Percentiles rank a stretch among this genome's conserved stretches.
phyloP scores from a whole-genome alignment of 1,140 invertebrate species.

The Rhagoletis pomonella region DNA sequence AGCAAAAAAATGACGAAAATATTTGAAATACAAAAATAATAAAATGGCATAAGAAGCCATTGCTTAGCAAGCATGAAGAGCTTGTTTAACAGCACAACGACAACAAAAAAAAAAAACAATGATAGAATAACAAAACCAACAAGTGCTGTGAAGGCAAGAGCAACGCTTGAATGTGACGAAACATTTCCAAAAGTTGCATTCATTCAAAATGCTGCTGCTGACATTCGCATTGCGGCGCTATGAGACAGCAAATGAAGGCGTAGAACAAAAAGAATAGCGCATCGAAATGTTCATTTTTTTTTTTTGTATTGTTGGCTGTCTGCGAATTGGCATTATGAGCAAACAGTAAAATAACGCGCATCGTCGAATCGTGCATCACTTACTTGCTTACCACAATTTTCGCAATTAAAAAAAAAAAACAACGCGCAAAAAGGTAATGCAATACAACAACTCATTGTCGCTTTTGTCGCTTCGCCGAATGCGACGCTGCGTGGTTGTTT shows the following conservation, averaged over 20 bases:
- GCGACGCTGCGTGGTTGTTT: not conserved
- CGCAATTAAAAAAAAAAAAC: too few relatives aligned
- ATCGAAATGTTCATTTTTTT: not conserved
- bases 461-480: too few relatives aligned
- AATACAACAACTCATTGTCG: too few relatives aligned
- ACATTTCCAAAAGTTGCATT: not conserved
- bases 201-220: not conserved
- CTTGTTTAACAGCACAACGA: not conserved
- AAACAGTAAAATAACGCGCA: too few relatives aligned
- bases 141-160: not conserved
- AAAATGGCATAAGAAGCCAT: not conserved
- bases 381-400: too few relatives aligned
- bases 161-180: not conserved
- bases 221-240: not conserved
- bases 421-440: too few relatives aligned
- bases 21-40: not conserved
- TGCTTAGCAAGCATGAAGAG: not conserved
- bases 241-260: not conserved
- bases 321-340: too few relatives aligned
- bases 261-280: not conserved
- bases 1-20: not conserved
- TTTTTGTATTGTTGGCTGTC: not conserved
- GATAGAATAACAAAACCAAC: not conserved
- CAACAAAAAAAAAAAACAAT: not conserved
- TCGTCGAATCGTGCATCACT: too few relatives aligned